Base-by-base conservation (phyloP, 2,888 invertebrate genomes). In the Tachina lurida region DNA sequence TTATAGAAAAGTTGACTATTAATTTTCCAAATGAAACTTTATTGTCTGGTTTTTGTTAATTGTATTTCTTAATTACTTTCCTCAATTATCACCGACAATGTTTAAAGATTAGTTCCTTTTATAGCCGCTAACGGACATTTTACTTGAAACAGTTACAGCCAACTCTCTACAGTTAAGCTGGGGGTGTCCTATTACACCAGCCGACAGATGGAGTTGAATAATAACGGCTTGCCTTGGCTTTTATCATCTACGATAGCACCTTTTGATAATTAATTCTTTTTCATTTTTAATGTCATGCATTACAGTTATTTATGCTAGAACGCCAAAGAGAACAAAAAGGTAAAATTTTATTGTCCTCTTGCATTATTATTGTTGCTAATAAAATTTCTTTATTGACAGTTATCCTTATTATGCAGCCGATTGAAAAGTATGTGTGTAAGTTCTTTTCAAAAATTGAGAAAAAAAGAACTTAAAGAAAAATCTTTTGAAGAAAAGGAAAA, bases 251-350 rank as follows among this genome's bases (percentile, higher is more conserved):
- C 31, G 47, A 52, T 67, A 80, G 58, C 82, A 82, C 86, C 79
- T 83, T 83, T 86, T 12, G 71, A 83, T 86, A 71, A 81, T 77
- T 79, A 83, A 86, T 86, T 70, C 79, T 54, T 83, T 71, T 76
- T 49, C 47, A 49, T 71, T 79, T 84, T 76, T 80, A 67, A 74
- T 84, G 86, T 85, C 87, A 87, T 86, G 85, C 73, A 86, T 84
- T 86, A 88, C 87, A 78, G 88, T 88, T 88, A 88, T 88, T 88
- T 87, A 86, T 87, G 77, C 60, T 43, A 45, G 47, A 63, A 65
- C 39, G 54, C 39, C n/a, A 22, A 47, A 62, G n/a, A 56, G 10
- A 56, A 54, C 41, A 31, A 39, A 41, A 47, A 22, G 17, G 65
- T 41, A 54, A 47, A 54, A 39, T 31, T 19, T 74, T 56, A 63